Evolutionary conservation across 2,113 vertebrate genomes (phyloP).

Genomic region (Ceyx cyanopectus): DNA sequence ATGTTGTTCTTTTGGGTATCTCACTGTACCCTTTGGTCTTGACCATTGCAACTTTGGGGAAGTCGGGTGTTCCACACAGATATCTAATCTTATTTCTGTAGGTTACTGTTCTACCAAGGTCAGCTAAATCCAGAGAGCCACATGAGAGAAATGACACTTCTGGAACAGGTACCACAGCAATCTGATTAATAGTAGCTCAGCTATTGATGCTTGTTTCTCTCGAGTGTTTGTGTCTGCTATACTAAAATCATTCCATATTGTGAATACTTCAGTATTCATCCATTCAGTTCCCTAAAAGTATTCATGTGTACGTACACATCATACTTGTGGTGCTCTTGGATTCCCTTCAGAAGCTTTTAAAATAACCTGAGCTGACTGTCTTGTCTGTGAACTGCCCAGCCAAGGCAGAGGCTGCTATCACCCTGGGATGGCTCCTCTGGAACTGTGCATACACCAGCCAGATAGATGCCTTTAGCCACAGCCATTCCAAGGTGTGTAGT

Average conservation of each 20-base stretch:
- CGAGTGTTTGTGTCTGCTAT: background rate
- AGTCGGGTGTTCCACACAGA: background rate
- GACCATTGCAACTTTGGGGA: background rate
- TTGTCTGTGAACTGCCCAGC: background rate
- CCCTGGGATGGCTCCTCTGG: background rate
- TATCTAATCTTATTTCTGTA: constrained; percentile 63
- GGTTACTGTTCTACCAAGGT: constrained; percentile 86
- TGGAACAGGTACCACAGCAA: constrained; percentile 63
- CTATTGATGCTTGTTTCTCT: background rate
- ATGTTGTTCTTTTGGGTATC: background rate
- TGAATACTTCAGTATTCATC: background rate
- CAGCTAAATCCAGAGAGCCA: constrained; percentile 48
- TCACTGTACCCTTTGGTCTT: background rate
- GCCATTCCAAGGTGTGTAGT: background rate
- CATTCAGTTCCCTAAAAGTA: background rate
- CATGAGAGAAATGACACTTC: constrained; percentile 34
- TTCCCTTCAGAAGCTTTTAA: background rate
- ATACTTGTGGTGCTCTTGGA: background rate
- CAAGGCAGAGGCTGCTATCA: background rate
- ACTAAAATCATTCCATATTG: background rate
- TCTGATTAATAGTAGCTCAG: background rate
- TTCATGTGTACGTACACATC: background rate
- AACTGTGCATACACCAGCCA: background rate
- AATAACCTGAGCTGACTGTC: background rate
- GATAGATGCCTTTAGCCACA: background rate